phyloP scores from a whole-genome alignment of 2,888 invertebrate species.

The Nomada hirtipes region DNA sequence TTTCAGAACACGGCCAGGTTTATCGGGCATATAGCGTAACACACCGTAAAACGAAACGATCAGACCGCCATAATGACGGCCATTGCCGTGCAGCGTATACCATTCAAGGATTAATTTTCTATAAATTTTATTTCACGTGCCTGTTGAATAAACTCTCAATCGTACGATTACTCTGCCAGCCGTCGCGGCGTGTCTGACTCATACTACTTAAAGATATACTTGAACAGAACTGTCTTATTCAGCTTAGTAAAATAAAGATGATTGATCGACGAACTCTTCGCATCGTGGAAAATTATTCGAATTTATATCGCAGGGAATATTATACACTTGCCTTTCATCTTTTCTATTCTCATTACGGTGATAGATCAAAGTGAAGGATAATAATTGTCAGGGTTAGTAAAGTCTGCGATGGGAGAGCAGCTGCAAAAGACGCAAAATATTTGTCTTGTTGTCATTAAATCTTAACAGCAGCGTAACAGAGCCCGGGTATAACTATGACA shows the following conservation, averaged over 20 bases:
- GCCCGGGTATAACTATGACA: no score
- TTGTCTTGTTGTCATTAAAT: slow-evolving; percentile 10
- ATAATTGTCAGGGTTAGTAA: no score
- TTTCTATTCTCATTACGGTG: no score
- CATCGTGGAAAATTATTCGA: no score
- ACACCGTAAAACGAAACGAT: slow-evolving; percentile 32
- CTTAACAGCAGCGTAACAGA: slow-evolving; percentile 1
- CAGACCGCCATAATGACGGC: slow-evolving; percentile 10
- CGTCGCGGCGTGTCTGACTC: no score
- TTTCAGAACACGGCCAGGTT: slow-evolving; percentile 23
- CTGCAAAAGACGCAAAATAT: not conserved
- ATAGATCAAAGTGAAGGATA: no score
- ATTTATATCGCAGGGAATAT: no score
- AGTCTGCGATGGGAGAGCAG: not conserved
- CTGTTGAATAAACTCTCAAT: slow-evolving; percentile 6
- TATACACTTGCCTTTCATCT: no score
- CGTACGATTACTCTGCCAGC: not conserved
- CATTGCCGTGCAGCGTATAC: not conserved
- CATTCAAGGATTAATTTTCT: slow-evolving; percentile 31
- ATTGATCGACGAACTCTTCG: no score
- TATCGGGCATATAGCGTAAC: slow-evolving; percentile 26
- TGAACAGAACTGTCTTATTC: no score
- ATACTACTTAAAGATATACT: no score
- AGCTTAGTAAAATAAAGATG: no score
- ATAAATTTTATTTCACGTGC: not conserved